Evolutionary conservation across 2,888 invertebrate species (phyloP).

Genomic region (Mimas tiliae): DNA sequence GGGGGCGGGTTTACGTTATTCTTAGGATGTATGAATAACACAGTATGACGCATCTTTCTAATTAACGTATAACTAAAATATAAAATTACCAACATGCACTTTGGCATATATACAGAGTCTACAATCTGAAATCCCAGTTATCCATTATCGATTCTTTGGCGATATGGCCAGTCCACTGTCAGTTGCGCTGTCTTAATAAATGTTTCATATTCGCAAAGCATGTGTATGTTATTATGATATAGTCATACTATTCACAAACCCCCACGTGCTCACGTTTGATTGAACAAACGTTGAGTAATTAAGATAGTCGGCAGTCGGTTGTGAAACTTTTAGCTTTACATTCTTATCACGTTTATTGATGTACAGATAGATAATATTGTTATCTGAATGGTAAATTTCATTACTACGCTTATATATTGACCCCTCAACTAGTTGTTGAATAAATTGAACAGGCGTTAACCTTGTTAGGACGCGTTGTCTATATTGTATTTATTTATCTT

Average conservation of each 20-base stretch:
- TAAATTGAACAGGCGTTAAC: neutral
- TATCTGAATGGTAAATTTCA: neutral
- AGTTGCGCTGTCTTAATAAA: no score
- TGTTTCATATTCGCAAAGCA: neutral
- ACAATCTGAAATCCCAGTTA: no score
- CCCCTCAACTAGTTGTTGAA: neutral
- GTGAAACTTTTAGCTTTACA: neutral
- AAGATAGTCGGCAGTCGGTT: neutral
- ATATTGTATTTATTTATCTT: neutral
- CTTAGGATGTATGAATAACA: no score
- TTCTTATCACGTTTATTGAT: slow-evolving; percentile 13
- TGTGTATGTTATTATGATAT: no score
- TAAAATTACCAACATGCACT: no score
- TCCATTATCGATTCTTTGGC: no score
- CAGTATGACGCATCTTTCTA: no score
- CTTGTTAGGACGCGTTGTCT: slow-evolving; percentile 1
- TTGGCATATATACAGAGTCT: no score
- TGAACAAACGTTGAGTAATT: slow-evolving; percentile 3
- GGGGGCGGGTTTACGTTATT: no score
- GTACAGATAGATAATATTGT: neutral
- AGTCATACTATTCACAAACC: neutral
- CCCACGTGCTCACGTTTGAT: neutral
- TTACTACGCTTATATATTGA: slow-evolving; percentile 4
- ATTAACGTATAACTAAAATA: no score
- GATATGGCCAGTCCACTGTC: no score